Conservation (phyloP, 2,888 invertebrate species). For the Imbricaverruca yamaguchii region DNA sequence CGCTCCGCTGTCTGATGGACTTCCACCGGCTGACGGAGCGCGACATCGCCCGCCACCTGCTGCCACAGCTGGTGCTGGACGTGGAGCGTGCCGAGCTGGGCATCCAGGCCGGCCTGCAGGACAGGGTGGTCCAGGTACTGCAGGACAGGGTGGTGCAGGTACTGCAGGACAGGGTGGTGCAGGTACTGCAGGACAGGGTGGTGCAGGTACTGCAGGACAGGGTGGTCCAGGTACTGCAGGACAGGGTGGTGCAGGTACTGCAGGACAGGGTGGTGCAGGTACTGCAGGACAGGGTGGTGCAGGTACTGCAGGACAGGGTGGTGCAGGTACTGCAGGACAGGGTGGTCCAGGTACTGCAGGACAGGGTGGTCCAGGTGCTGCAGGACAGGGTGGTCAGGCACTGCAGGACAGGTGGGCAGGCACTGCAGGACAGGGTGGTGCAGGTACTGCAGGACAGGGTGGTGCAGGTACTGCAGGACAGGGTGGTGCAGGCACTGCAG, state of each 20-base stretch:
- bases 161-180: conserved; percentile 35
- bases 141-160: neutral
- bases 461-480: conserved; percentile 35
- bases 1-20: conserved; percentile 34
- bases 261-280: conserved; percentile 36
- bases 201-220: conserved; percentile 36
- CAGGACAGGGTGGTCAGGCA: conserved; percentile 36
- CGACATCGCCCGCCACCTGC: conserved; percentile 28
- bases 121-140: conserved; percentile 35
- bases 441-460: conserved; percentile 36
- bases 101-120: conserved; percentile 36
- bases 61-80: conserved; percentile 35
- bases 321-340: conserved; percentile 36
- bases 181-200: conserved; percentile 34
- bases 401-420: too few relatives aligned
- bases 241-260: conserved; percentile 35
- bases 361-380: conserved; percentile 35
- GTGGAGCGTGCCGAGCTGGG: conserved; percentile 34
- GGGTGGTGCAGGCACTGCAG: conserved; percentile 36
- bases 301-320: conserved; percentile 36
- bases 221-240: conserved; percentile 36
- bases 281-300: conserved; percentile 36
- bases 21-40: conserved; percentile 33
- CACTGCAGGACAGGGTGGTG: conserved; percentile 36
- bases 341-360: conserved; percentile 36